These are phyloP conservation scores for Halcyon badia DNA, from an alignment of 2,797 vertebrate genomes.

Conservation along the genomic window DNA sequence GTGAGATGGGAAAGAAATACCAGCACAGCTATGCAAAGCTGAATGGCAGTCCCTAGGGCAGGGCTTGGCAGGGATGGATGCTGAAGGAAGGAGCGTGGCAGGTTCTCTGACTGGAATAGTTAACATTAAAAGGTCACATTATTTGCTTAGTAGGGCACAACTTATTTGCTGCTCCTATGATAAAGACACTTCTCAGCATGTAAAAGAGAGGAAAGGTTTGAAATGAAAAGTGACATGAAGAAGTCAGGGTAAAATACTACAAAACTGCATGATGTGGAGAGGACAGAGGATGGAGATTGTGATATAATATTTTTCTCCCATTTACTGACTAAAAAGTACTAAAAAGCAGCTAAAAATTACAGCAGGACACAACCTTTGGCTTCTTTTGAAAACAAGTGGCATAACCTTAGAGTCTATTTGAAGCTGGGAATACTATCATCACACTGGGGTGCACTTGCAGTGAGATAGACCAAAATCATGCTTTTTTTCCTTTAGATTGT, in stretches of 20 bases:
- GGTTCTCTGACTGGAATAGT: background rate
- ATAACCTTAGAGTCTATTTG: background rate
- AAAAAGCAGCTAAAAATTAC: background rate
- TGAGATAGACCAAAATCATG: background rate
- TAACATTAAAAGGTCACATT: conserved; percentile 37
- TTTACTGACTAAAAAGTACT: background rate
- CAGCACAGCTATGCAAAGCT: background rate
- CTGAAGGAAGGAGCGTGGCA: background rate
- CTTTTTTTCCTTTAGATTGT: background rate
- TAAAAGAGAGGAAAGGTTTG: background rate
- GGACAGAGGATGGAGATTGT: background rate
- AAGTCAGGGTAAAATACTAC: background rate
- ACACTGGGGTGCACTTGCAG: background rate
- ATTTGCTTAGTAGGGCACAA: conserved; percentile 14
- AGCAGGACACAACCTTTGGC: background rate
- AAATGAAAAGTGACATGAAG: background rate
- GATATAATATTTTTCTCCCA: background rate
- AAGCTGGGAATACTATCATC: background rate
- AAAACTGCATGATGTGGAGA: background rate
- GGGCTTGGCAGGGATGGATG: background rate
- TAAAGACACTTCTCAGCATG: background rate
- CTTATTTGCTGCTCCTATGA: background rate
- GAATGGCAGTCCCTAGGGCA: background rate
- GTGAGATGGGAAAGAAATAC: background rate
- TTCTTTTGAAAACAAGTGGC: conserved; percentile 4